Conservation (phyloP, 2,888 invertebrate species). For the Blastobasis lacticolella region DNA sequence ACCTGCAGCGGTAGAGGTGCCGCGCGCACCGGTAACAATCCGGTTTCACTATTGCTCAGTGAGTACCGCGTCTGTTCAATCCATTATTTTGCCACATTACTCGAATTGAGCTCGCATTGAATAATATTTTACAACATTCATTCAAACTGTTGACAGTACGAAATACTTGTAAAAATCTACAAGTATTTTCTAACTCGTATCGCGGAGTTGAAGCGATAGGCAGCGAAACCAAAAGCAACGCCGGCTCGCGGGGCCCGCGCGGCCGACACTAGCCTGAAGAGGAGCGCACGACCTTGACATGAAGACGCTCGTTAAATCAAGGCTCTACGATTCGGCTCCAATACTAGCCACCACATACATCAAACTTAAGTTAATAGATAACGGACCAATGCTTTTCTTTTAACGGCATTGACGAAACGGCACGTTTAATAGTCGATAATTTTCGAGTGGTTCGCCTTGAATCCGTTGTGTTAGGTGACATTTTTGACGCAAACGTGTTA, state of each 20-base stretch:
- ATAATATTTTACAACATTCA: too few species aligned
- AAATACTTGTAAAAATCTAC: too few species aligned
- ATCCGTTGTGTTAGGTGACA: too few species aligned
- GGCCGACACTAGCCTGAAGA: constrained; percentile 12
- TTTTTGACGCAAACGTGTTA: too few species aligned
- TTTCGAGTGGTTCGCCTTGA: too few species aligned
- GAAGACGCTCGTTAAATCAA: constrained; percentile 25
- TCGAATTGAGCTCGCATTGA: too few species aligned
- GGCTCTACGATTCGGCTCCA: constrained; percentile 25
- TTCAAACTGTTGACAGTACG: too few species aligned
- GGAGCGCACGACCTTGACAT: constrained; percentile 45
- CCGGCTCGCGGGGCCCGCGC: neutral
- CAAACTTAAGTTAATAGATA: constrained; percentile 23
- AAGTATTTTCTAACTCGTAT: neutral
- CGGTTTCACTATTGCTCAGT: constrained; percentile 20
- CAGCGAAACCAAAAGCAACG: constrained; percentile 8
- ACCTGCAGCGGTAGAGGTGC: constrained; percentile 41
- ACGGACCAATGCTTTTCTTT: constrained; percentile 19
- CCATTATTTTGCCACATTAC: too few species aligned
- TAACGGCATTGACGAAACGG: neutral
- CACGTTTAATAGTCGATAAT: too few species aligned
- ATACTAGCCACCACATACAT: constrained; percentile 18
- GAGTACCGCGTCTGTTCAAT: too few species aligned
- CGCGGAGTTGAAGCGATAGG: neutral
- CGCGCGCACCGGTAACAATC: constrained; percentile 42